These are phyloP conservation scores for Neotoma lepida DNA, from an alignment of 2,113 vertebrate species.

Conservation along the genomic window DNA sequence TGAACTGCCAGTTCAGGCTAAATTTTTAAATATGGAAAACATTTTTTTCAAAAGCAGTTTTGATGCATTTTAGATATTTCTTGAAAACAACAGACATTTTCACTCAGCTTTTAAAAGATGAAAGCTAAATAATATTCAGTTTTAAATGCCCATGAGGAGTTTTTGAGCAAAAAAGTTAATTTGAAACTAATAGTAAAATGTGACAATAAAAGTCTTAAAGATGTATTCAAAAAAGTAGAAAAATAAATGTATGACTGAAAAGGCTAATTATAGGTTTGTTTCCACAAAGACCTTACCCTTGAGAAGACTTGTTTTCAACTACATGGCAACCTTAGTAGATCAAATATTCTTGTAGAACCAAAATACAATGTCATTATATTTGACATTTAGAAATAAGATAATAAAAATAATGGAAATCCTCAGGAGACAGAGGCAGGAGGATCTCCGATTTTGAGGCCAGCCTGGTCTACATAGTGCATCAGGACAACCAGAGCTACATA, in stretches of 20 bases:
- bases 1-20: background rate
- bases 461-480: background rate
- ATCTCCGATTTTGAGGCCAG: background rate
- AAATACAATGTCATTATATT: slow-evolving; percentile 21
- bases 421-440: background rate
- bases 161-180: slow-evolving; percentile 6
- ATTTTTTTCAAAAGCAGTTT: slow-evolving; percentile 49
- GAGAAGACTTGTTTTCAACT: background rate
- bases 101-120: slow-evolving; percentile 28
- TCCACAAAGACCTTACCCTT: background rate
- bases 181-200: slow-evolving; percentile 8
- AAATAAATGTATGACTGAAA: background rate
- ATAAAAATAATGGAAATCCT: background rate
- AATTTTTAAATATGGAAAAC: background rate
- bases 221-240: background rate
- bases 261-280: background rate
- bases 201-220: background rate
- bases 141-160: background rate
- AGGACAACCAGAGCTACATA: background rate
- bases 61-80: slow-evolving; percentile 39
- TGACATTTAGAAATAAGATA: slow-evolving; percentile 22
- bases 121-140: slow-evolving; percentile 19
- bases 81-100: slow-evolving; percentile 41
- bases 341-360: background rate
- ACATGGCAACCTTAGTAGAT: background rate